phyloP scores from a whole-genome alignment of 2,113 vertebrate species.

The Triplophysa dalaica region DNA sequence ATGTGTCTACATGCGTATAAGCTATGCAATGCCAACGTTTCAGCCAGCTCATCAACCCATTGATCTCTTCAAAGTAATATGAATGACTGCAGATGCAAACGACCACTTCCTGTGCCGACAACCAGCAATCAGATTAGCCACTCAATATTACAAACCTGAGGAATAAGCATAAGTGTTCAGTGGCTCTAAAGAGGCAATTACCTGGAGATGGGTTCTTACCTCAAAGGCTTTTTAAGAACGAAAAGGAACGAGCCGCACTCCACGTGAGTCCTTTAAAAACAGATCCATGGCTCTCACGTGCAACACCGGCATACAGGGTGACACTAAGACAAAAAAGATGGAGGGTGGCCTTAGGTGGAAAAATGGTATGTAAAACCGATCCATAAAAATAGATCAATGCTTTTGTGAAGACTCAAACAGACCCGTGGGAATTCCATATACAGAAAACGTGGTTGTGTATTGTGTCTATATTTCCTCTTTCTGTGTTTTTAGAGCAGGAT shows the following conservation, averaged over 20 bases:
- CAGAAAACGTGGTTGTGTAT: slow-evolving; percentile 38
- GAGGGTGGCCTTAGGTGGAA: slow-evolving; percentile 33
- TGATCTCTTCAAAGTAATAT: slow-evolving; percentile 20
- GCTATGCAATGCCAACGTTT: slow-evolving; percentile 11
- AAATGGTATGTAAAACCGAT: slow-evolving; percentile 48
- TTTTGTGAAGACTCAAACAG: slow-evolving; percentile 46
- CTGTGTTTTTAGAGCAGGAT: slow-evolving; percentile 35
- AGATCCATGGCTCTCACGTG: not conserved
- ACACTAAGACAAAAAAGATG: slow-evolving; percentile 37
- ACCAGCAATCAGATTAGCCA: slow-evolving; percentile 42
- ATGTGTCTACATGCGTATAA: not conserved
- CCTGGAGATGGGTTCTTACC: slow-evolving; percentile 34
- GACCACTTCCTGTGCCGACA: not conserved
- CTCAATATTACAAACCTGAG: slow-evolving; percentile 27
- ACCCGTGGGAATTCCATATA: slow-evolving; percentile 39
- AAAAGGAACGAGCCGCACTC: not conserved
- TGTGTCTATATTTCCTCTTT: slow-evolving; percentile 37
- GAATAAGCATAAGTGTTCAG: slow-evolving; percentile 36
- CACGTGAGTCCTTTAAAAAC: slow-evolving; percentile 6
- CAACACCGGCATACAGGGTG: not conserved
- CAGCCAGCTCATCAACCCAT: slow-evolving; percentile 38
- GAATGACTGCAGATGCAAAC: slow-evolving; percentile 1
- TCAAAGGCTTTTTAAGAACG: slow-evolving; percentile 12
- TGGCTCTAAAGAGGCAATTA: slow-evolving; percentile 31
- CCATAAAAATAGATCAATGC: slow-evolving; percentile 52